Percentiles rank a stretch among this genome's conserved stretches.
These are phyloP conservation scores for Saccostrea echinata DNA, from an alignment of 1,140 invertebrate species.

Conservation along the genomic window DNA sequence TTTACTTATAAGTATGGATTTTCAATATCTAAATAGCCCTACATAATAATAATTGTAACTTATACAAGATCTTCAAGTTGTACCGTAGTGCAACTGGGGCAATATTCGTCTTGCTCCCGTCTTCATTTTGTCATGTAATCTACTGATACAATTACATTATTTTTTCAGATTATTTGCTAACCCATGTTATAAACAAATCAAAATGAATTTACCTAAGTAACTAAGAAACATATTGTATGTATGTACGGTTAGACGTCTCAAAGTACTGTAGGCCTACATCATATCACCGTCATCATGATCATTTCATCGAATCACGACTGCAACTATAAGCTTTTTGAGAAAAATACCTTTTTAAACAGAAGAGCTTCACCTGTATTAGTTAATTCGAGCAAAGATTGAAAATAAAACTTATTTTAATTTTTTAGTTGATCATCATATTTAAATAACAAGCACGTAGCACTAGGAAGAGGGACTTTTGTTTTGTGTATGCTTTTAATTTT, in stretches of 20 bases:
- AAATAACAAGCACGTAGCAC: neutral
- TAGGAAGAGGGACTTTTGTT: neutral
- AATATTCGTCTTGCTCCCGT: too few species aligned
- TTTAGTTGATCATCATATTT: neutral
- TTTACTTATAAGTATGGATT: too few species aligned
- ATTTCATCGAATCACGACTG: neutral
- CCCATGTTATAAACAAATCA: neutral
- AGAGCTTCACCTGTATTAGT: neutral
- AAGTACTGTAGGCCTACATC: too few species aligned
- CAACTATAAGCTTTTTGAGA: neutral
- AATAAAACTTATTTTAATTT: too few species aligned
- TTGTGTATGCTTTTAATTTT: neutral
- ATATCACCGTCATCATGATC: neutral
- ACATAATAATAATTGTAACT: too few species aligned
- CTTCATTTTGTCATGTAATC: neutral
- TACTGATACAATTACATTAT: neutral
- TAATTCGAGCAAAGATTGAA: neutral
- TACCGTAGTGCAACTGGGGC: too few species aligned
- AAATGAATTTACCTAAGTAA: slow-evolving; percentile 3
- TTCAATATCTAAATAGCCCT: too few species aligned
- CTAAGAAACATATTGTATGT: neutral
- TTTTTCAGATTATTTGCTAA: too few species aligned
- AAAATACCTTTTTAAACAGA: slow-evolving; percentile 7
- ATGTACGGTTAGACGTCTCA: neutral
- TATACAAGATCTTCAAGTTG: too few species aligned